Evolutionary conservation across 2,113 vertebrate genomes (phyloP).

Genomic region (Pangasianodon gigas): DNA sequence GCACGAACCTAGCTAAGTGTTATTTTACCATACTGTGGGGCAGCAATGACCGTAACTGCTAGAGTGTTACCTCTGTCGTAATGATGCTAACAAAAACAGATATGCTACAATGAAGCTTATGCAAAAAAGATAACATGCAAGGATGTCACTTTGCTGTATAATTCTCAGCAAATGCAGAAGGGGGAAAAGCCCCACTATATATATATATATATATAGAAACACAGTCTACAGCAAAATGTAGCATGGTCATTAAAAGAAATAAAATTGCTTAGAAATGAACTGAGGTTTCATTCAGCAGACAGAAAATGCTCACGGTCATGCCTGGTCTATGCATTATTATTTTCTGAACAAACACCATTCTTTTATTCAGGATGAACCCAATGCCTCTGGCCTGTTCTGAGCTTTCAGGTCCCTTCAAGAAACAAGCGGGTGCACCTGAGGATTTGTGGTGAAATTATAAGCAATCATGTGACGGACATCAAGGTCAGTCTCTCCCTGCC

Average conservation of each 20-base stretch:
- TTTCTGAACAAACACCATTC: background rate
- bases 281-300: background rate
- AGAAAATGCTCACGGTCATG: background rate
- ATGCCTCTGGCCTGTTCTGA: background rate
- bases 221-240: background rate
- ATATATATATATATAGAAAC: too few species aligned
- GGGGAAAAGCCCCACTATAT: too few species aligned
- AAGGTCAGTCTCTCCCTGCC: background rate
- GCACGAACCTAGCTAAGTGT: too few species aligned
- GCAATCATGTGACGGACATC: background rate
- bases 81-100: too few species aligned
- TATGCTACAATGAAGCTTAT: too few species aligned
- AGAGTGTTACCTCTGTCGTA: too few species aligned
- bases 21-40: too few species aligned
- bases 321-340: background rate
- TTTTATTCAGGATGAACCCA: background rate
- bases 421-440: background rate
- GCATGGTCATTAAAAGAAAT: background rate
- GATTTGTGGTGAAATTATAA: constrained; percentile 11
- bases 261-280: background rate
- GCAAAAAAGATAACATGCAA: background rate
- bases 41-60: too few species aligned
- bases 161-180: too few species aligned
- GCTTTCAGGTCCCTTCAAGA: background rate
- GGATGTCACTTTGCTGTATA: too few species aligned